Evolutionary conservation across 2,113 vertebrate genomes (phyloP), one percentile per base, ranked within the genome.

Genomic region (Balaeniceps rex): DNA sequence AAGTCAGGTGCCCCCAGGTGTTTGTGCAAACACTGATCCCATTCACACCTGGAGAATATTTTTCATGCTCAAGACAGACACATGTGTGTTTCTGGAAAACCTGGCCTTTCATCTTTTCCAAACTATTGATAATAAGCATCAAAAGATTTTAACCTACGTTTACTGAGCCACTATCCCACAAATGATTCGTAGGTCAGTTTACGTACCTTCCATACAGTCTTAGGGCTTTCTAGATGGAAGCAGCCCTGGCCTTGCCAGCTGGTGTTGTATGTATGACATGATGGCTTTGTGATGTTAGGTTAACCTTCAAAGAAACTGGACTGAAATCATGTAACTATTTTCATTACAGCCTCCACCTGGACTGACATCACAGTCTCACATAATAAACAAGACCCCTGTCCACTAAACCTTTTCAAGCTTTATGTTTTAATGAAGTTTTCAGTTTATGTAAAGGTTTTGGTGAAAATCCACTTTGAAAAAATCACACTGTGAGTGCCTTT

Each of bases 321-420:
- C 87, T 46, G 77, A 90, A 93, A 80, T 94, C 34, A 29, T 72
- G 25, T 63, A 91, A 79, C 26, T 82, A 34, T 95, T 97, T 96
- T 90, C 93, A 92, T 96, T 95, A 88, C 44, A 87, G 33, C 51
- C 36, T 90, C 85, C 90, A 95, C 93, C 93, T 95, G 90, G 66
- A 54, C 84, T 93, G 91, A 90, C 90, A 87, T 96, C 90, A 90
- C 60, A 85, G 87, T 85, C 81, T 83, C 88, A 89, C 19, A 6
- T 87, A 90, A 97, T 94, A 94, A 97, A 96, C 77, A 97, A 90
- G 83, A 96, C 57, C 57, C 51, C 36, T 11, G 19, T 88, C 81
- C 72, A 80, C 71, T 90, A 74, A 93, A 80, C 10, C 11, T 15
- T 93, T 91, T 80, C 70, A 97, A 80, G 52, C 44, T 85, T 68